Evolutionary conservation across 2,888 invertebrate species (phyloP), one percentile per base, ranked within the genome.

Genomic region (Hyposoter didymator): DNA sequence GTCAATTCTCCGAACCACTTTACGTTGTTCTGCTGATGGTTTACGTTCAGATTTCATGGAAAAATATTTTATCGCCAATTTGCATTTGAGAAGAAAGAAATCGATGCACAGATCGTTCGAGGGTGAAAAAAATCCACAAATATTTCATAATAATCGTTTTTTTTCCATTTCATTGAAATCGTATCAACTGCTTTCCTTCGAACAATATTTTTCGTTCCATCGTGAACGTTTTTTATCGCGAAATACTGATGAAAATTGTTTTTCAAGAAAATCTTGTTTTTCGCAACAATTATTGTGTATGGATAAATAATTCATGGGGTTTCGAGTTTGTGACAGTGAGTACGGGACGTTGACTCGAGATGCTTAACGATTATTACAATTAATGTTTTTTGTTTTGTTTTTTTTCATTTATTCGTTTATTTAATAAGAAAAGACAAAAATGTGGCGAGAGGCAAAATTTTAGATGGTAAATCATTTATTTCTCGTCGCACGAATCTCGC

Each of bases 401-500:
- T n/a, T 10, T 0, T n/a, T 62, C 5, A 12, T 52, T 59, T 28
- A 28, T 14, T 59, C 14, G 14, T 5, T 59, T 5, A 14, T 28
- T 5, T 0, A 32, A 32, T 32, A 69, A 69, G 14, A 19, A 19
- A n/a, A 52, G 10, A n/a, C 10, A 28, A 17, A n/a, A 35, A 70
- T n/a, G 14, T 32, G 39, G 8, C 10, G 39, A 39, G 10, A 4
- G 5, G 35, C 32, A 70, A n/a, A n/a, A 49, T 12, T 32, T 49
- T 3, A 55, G 12, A 39, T 39, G 14, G 32, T 7, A 35, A 69
- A 69, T 19, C 8, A 47, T 35, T 75, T 28, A 28, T 28, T 32
- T 52, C 28, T 52, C 32, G n/a, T 28, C 45, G n/a, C 19, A 8
- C 47, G 35, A 75, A 67, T 76, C 55, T 72, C 64, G 49, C 19